phyloP scores from a whole-genome alignment of 2,888 invertebrate genomes.

The Amphipyra berbera region DNA sequence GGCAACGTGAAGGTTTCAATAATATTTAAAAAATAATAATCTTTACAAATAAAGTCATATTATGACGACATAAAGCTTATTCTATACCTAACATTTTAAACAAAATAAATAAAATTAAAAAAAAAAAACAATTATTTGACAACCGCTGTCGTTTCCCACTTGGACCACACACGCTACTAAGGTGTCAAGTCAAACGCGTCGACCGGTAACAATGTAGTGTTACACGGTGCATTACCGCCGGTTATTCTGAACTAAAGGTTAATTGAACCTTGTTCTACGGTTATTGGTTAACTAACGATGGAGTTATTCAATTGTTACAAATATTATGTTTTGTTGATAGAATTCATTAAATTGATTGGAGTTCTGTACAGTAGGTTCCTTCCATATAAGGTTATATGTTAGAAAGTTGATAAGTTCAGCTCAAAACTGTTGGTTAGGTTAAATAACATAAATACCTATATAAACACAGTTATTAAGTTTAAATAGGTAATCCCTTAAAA shows the following conservation, averaged over 20 bases:
- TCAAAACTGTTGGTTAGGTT: no score
- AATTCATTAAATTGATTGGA: slow-evolving; percentile 8
- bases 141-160: slow-evolving; percentile 23
- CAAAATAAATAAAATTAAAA: not conserved
- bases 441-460: no score
- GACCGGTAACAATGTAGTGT: slow-evolving; percentile 67
- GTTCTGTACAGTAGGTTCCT: no score
- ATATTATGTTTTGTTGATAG: slow-evolving; percentile 13
- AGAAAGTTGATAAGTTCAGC: no score
- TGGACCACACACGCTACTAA: slow-evolving; percentile 51
- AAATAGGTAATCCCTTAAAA: no score
- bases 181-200: slow-evolving; percentile 65
- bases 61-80: no score
- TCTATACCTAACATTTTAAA: no score
- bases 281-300: slow-evolving; percentile 44
- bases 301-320: slow-evolving; percentile 38
- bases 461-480: no score
- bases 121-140: not conserved
- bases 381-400: no score
- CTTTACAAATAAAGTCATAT: no score
- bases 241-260: slow-evolving; percentile 62
- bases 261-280: slow-evolving; percentile 63
- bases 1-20: no score
- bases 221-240: slow-evolving; percentile 51
- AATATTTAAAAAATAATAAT: no score